Percentiles rank a stretch among this genome's conserved stretches.
phyloP scores from a whole-genome alignment of 1,140 invertebrate genomes.

The Calliopsis andreniformis region DNA sequence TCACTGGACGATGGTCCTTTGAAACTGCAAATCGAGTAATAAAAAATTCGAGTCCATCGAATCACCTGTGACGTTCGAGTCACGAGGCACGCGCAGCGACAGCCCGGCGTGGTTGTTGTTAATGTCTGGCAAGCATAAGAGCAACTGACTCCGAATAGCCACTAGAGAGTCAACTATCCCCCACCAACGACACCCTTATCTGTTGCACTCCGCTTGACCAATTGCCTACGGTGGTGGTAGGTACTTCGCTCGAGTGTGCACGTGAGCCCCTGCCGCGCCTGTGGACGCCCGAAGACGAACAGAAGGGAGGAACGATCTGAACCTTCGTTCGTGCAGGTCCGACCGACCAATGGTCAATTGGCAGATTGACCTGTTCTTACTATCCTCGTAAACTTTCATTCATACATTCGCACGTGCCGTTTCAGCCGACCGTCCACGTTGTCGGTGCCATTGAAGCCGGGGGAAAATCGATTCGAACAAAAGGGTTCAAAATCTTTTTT shows the following conservation, averaged over 20 bases:
- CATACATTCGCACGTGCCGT: slow-evolving; percentile 73
- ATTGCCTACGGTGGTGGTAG: slow-evolving; percentile 52
- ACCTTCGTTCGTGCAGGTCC: slow-evolving; percentile 62
- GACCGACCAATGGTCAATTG: slow-evolving; percentile 74
- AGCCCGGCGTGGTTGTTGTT: slow-evolving; percentile 66
- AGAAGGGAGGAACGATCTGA: slow-evolving; percentile 63
- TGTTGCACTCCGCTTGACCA: slow-evolving; percentile 70
- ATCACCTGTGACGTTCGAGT: slow-evolving; percentile 42
- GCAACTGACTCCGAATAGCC: slow-evolving; percentile 78
- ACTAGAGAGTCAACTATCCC: slow-evolving; percentile 74
- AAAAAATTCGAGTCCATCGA: not conserved
- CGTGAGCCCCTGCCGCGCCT: not conserved
- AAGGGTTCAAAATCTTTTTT: no score
- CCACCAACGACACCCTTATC: slow-evolving; percentile 76
- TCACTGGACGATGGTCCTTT: no score
- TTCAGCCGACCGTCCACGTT: slow-evolving; percentile 19
- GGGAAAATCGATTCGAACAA: no score
- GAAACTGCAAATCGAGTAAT: not conserved
- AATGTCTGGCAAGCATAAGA: slow-evolving; percentile 77
- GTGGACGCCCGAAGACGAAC: slow-evolving; percentile 18
- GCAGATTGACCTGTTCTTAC: slow-evolving; percentile 77
- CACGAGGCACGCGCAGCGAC: slow-evolving; percentile 49
- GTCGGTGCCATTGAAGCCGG: not conserved
- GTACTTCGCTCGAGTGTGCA: slow-evolving; percentile 2
- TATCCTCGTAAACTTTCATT: slow-evolving; percentile 78